Evolutionary conservation across 2,888 invertebrate species (phyloP), one percentile per base, ranked within the genome.

Genomic region (Pseudococcus viburni): DNA sequence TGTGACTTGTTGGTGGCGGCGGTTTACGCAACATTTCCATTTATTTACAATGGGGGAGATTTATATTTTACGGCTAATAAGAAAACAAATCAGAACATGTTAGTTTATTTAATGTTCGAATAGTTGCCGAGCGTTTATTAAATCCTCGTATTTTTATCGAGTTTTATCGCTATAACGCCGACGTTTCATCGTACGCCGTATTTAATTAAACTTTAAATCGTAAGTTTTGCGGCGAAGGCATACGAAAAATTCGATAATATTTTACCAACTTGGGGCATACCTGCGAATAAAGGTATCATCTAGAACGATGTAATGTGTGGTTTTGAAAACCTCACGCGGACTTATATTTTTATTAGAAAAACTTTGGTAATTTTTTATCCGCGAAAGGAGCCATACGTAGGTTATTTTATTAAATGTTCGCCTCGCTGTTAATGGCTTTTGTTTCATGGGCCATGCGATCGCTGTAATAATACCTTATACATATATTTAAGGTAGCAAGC

Each of bases 11-110:
- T 85, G 48, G 85, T 64, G 85, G 77, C 68, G 86, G 73, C 19
- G 86, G 86, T 86, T 86, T 86, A 86, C 86, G 86, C 86, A 86
- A 86, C 86, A 86, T 86, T 86, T 86, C 86, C 86, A 86, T 86
- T 86, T 33, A 86, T 86, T 86, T 86, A 77, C 86, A 73, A 86
- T 77, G 73, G 77, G 86, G 86, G 68, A 73, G 73, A 73, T 73
- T 68, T 77, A 86, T 86, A 86, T 86, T 86, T 86, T 86, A 33
- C 86, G 86, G 86, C 86, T 86, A 86, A 86, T 86, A 86, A 86
- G 86, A 86, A 86, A 86, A 86, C 86, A 86, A 86, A 86, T 86
- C 86, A 86, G 86, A 86, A 48, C 86, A 68, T 68, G 86, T 86
- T 86, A 86, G 77, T 59, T 86, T 86, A 86, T 86, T 86, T 86